A percentile compares a stretch with the other conserved stretches of the same genome.
These are phyloP conservation scores for Dromius quadrimaculatus DNA, from an alignment of 2,888 invertebrate genomes.

Conservation along the genomic window DNA sequence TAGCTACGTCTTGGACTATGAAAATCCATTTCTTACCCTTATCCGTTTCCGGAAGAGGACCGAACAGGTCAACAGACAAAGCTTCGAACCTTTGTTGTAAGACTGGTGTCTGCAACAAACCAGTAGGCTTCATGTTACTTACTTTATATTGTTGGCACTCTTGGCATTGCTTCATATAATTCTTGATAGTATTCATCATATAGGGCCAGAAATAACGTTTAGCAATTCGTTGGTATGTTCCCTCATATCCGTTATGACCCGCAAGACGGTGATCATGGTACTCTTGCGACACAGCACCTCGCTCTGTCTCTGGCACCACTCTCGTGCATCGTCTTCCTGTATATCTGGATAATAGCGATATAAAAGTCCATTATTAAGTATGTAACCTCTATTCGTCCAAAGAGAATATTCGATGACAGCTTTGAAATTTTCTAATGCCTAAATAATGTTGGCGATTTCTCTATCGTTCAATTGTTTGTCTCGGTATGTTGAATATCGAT, in stretches of 20 bases:
- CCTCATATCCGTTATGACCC: slow-evolving; percentile 60
- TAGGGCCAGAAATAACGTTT: no score
- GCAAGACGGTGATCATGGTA: slow-evolving; percentile 65
- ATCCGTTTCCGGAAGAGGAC: no score
- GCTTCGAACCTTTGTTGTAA: no score
- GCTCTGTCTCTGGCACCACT: slow-evolving; percentile 54
- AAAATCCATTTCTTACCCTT: no score
- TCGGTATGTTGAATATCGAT: slow-evolving; percentile 46
- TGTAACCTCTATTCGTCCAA: slow-evolving; percentile 45
- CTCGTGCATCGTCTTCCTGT: slow-evolving; percentile 53
- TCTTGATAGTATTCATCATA: no score
- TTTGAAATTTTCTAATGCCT: slow-evolving; percentile 52
- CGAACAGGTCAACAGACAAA: no score
- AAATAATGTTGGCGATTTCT: slow-evolving; percentile 56
- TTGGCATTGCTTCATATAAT: no score
- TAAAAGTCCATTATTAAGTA: slow-evolving; percentile 46
- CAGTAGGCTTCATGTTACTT: no score
- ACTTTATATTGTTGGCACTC: no score
- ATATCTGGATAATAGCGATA: slow-evolving; percentile 40
- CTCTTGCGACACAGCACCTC: slow-evolving; percentile 49
- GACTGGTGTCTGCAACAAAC: no score
- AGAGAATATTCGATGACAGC: slow-evolving; percentile 14
- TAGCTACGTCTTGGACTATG: no score
- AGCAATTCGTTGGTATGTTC: no score
- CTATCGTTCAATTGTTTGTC: slow-evolving; percentile 54